Evolutionary conservation across 2,113 vertebrate species (phyloP).

Genomic region (Brienomyrus longianalis): DNA sequence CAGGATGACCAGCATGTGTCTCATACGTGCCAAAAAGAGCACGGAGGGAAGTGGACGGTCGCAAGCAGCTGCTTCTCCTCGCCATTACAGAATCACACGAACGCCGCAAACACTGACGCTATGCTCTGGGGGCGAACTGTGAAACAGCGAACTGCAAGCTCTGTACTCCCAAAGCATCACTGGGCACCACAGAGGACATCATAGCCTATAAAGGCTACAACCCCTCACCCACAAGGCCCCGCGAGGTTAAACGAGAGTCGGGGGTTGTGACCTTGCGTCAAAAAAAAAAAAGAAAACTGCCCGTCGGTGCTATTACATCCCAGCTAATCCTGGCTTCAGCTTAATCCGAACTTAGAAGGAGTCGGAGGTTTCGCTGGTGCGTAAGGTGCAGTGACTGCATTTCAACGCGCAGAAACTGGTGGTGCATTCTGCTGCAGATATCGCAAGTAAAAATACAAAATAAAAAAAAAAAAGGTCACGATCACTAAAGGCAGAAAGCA

Average conservation of each 20-base stretch:
- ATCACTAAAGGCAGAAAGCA: slow-evolving; percentile 51
- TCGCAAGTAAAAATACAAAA: slow-evolving; percentile 36
- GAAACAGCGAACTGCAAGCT: neutral
- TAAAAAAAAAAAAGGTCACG: slow-evolving; percentile 34
- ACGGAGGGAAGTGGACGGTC: neutral
- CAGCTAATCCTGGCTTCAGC: neutral
- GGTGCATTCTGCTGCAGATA: slow-evolving; percentile 40
- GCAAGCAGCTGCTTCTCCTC: neutral
- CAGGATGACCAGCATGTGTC: neutral
- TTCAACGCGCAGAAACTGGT: slow-evolving; percentile 36
- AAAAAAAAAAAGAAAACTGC: neutral
- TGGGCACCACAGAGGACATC: neutral
- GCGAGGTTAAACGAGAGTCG: neutral
- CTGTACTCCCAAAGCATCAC: neutral
- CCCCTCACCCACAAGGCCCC: neutral
- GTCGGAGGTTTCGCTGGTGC: slow-evolving; percentile 36
- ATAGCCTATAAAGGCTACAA: neutral
- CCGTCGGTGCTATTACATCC: neutral
- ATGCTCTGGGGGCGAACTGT: neutral
- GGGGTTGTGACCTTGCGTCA: neutral
- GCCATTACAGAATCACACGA: neutral
- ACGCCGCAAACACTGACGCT: neutral
- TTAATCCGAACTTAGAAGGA: neutral
- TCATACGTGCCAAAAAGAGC: neutral
- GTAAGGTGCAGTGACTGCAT: slow-evolving; percentile 31